Evolutionary conservation across 37 sponge, comb jelly and placozoan genomes (phyloP), one percentile per base, ranked within the genome.

Genomic region (Spongia lamella): DNA sequence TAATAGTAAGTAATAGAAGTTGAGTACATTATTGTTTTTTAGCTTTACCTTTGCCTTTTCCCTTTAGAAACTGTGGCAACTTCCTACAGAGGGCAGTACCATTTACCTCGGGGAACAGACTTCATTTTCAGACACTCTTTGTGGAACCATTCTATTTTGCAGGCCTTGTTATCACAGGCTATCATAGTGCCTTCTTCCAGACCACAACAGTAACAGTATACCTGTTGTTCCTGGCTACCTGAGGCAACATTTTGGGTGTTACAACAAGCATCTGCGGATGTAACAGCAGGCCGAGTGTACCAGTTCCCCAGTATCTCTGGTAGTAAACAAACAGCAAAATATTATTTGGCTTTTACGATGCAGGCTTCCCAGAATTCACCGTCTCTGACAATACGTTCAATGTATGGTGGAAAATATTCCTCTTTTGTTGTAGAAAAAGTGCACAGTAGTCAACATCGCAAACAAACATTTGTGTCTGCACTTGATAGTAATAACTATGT

Each of bases 51-150:
- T n/a, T n/a, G n/a, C n/a, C n/a, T n/a, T n/a, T n/a, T n/a, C n/a
- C n/a, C n/a, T n/a, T n/a, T n/a, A n/a, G 37, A 40, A 65, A 64
- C 32, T 70, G n/a, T 29, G 26, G 47, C 19, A 66, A 62, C 34
- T 82, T 82, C 27, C 78, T 31, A 54, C 80, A 86, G 51, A 40
- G 86, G 80, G 55, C 86, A 86, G 56, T 79, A 86, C 86, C 86
- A 79, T n/a, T 53, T 72, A 25, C 56, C 7, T 33, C 40, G 29
- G 25, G 63, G 50, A 40, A 64, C 56, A 35, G 66, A 62, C 21
- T 11, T 37, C 13, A 73, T 13, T 20, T 57, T 21, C 15, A 73
- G 24, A 56, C 74, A 73, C 20, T 17, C 31, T 7, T 34, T 5
- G 60, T 73, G 74, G 38, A 73, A 73, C 60, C 74, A 73, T 17